phyloP scores from a whole-genome alignment of 2,888 invertebrate genomes.

The Callinectes sapidus region DNA sequence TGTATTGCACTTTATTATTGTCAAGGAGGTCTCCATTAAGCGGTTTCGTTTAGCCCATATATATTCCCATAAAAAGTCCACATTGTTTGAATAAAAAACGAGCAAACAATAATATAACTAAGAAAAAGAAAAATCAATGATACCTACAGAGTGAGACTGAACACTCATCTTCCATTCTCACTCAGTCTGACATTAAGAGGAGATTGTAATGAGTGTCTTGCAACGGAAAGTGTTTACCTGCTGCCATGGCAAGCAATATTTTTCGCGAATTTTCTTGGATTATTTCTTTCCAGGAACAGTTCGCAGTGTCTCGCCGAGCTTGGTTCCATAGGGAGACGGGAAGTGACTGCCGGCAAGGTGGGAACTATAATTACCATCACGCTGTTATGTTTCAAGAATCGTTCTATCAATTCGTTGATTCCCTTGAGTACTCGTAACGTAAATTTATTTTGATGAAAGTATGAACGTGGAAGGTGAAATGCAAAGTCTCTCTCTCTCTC shows the following conservation, averaged over 20 bases:
- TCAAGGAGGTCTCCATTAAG: too few relatives aligned
- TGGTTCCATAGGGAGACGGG: background rate
- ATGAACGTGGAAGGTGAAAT: background rate
- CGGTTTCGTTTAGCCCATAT: too few relatives aligned
- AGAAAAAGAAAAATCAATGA: too few relatives aligned
- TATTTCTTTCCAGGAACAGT: background rate
- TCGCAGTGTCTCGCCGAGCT: background rate
- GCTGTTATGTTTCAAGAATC: too few relatives aligned
- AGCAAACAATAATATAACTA: too few relatives aligned
- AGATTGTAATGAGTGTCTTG: background rate
- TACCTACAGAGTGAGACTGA: background rate
- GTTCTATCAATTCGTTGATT: background rate
- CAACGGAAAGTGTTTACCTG: background rate
- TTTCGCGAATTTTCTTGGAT: background rate
- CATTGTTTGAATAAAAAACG: too few relatives aligned
- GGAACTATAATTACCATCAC: too few relatives aligned
- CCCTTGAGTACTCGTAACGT: background rate
- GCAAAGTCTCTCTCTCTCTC: background rate
- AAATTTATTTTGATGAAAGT: background rate
- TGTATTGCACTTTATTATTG: too few relatives aligned
- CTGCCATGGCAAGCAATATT: background rate
- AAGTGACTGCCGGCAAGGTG: too few relatives aligned
- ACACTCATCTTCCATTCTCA: background rate
- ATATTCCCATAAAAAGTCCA: too few relatives aligned
- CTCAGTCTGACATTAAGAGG: background rate